Conservation (phyloP, 2,113 vertebrate genomes). For the Dromas ardeola region DNA sequence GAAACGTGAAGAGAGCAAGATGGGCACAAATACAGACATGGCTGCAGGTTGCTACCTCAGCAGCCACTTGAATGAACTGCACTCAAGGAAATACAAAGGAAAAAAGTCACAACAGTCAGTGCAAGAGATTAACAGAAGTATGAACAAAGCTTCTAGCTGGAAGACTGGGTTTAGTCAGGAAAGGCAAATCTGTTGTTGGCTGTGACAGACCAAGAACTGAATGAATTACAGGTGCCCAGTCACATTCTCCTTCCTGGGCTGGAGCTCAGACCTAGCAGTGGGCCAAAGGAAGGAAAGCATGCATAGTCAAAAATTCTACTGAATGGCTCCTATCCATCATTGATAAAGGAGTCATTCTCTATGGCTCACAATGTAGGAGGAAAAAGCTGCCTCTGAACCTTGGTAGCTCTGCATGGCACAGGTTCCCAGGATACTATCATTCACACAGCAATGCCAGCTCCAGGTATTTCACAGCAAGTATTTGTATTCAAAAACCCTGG, state of each 20-base stretch:
- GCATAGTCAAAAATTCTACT: background rate
- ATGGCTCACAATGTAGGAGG: background rate
- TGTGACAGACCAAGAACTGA: background rate
- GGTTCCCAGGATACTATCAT: background rate
- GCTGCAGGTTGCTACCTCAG: background rate
- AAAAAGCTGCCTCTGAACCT: background rate
- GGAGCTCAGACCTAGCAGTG: background rate
- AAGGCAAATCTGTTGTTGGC: background rate
- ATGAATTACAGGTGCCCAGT: background rate
- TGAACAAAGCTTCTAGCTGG: background rate
- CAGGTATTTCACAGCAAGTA: background rate
- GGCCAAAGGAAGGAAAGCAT: background rate
- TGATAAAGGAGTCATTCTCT: background rate
- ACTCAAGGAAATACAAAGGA: background rate
- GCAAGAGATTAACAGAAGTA: background rate
- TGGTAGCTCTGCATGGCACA: background rate
- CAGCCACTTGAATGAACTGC: background rate
- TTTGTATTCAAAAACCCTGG: background rate
- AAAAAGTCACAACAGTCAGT: background rate
- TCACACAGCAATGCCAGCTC: background rate
- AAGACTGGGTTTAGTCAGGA: background rate
- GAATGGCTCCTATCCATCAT: background rate
- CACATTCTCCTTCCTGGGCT: background rate
- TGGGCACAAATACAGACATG: background rate
- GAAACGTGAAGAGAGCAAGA: background rate